Percentiles rank a stretch among this genome's conserved stretches.
phyloP scores from a whole-genome alignment of 2,888 invertebrate species.

The Erannis defoliaria region DNA sequence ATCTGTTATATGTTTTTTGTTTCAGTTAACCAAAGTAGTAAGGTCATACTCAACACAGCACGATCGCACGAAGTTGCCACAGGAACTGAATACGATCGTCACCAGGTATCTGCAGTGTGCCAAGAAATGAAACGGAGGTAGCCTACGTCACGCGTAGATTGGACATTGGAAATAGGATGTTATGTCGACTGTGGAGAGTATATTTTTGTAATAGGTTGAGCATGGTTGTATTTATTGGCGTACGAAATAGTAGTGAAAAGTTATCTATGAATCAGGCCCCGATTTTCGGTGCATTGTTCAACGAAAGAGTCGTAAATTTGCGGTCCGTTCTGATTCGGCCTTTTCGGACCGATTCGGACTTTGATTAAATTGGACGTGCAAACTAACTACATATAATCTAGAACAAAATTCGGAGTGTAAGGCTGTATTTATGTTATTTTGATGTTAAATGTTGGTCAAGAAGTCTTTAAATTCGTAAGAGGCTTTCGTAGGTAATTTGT shows the following conservation, averaged over 20 bases:
- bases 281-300: no score
- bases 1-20: neutral
- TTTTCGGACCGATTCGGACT: no score
- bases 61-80: conserved; percentile 84
- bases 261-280: conserved; percentile 3
- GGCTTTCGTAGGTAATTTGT: conserved; percentile 2
- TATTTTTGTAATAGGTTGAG: conserved; percentile 31
- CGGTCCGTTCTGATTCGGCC: no score
- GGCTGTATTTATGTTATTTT: neutral
- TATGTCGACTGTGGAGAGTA: conserved; percentile 5
- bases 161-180: conserved; percentile 12
- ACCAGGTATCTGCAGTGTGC: conserved; percentile 68
- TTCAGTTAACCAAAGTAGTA: conserved; percentile 85
- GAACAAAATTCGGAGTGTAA: neutral
- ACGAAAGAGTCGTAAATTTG: no score
- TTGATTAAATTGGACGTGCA: neutral
- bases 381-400: neutral
- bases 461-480: neutral
- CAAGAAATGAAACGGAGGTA: conserved; percentile 60
- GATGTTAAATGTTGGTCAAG: neutral
- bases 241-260: conserved; percentile 28
- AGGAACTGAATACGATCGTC: conserved; percentile 68
- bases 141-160: conserved; percentile 26
- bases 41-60: conserved; percentile 80
- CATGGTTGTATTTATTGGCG: conserved; percentile 22